These are phyloP conservation scores for Sebastes nivosus DNA, from an alignment of 2,797 vertebrate species.

Conservation along the genomic window DNA sequence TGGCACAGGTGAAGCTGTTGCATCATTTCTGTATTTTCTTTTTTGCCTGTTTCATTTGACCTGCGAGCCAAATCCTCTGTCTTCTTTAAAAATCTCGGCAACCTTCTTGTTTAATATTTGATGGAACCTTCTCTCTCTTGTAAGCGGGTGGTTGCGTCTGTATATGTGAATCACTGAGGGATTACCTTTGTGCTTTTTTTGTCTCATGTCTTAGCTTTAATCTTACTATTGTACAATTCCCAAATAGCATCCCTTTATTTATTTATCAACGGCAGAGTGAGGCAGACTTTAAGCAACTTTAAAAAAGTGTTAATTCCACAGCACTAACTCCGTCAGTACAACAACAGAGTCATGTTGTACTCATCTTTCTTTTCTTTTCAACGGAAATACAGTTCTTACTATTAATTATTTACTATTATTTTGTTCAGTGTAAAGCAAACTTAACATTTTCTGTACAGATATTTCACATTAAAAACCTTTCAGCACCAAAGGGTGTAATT, in stretches of 20 bases:
- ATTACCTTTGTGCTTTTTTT: conserved; percentile 26
- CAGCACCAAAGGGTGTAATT: not conserved
- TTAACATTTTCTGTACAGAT: not conserved
- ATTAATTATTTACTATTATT: not conserved
- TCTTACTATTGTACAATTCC: not conserved
- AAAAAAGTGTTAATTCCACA: not conserved
- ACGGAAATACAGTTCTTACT: not conserved
- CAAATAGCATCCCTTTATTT: not conserved
- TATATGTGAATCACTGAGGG: conserved; percentile 30
- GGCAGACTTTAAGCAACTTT: not conserved
- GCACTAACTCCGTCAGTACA: not conserved
- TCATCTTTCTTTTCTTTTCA: not conserved
- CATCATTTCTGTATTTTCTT: conserved; percentile 35
- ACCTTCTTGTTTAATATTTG: conserved; percentile 54
- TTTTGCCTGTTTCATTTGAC: conserved; percentile 27
- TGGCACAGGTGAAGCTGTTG: conserved; percentile 30
- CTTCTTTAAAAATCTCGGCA: conserved; percentile 45
- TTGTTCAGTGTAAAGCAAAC: not conserved
- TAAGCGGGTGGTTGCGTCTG: conserved; percentile 37
- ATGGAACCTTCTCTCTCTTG: conserved; percentile 35
- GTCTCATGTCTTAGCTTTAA: conserved; percentile 9
- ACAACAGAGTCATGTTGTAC: not conserved
- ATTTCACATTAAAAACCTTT: not conserved
- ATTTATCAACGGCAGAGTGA: not conserved
- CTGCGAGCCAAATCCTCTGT: conserved; percentile 39